Evolutionary conservation across 2,113 vertebrate genomes (phyloP).

Genomic region (Myotis yumanensis): DNA sequence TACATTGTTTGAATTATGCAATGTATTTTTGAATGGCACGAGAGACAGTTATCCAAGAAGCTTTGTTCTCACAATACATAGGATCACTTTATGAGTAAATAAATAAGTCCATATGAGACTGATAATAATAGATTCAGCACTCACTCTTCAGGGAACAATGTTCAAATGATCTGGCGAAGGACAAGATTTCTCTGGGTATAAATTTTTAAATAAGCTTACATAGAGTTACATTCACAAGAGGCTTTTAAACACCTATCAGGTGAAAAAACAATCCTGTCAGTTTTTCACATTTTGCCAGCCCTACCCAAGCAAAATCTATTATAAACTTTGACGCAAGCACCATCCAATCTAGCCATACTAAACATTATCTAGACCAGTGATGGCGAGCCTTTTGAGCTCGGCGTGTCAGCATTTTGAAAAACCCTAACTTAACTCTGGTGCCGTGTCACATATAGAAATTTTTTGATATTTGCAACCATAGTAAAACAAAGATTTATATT

Average conservation of each 20-base stretch:
- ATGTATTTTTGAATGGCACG: slow-evolving; percentile 52
- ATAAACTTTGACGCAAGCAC: neutral
- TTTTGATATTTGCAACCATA: no score
- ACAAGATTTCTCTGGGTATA: slow-evolving; percentile 7
- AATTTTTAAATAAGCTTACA: slow-evolving; percentile 13
- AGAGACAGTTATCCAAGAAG: slow-evolving; percentile 61
- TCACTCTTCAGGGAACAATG: neutral
- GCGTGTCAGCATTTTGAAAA: no score
- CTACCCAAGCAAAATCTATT: neutral
- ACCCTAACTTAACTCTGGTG: no score
- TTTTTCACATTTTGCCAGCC: slow-evolving; percentile 2
- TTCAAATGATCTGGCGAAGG: neutral
- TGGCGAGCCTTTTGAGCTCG: no score
- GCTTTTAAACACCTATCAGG: neutral
- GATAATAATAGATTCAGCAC: neutral
- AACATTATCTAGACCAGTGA: neutral
- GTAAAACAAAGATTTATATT: no score
- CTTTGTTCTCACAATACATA: slow-evolving; percentile 60
- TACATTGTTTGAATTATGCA: slow-evolving; percentile 71
- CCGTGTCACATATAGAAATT: no score
- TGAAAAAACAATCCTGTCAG: neutral
- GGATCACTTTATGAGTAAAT: slow-evolving; percentile 60
- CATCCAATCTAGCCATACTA: neutral
- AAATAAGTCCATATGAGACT: neutral
- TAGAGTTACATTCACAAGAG: neutral